Conservation (phyloP, 1,140 invertebrate genomes). For the Sitodiplosis mosellana region DNA sequence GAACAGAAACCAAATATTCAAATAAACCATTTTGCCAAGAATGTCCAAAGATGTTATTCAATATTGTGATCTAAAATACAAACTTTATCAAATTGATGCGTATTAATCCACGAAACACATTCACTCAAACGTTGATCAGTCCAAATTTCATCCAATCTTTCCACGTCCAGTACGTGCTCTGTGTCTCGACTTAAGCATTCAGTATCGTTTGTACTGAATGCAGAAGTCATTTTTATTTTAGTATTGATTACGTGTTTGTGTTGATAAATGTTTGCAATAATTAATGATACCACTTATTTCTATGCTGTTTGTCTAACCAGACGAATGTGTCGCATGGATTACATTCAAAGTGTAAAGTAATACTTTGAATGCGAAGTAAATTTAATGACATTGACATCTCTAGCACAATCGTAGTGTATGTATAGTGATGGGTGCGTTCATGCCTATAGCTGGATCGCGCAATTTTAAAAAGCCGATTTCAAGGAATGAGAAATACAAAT, state of each 20-base stretch:
- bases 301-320: no score
- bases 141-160: conserved; percentile 17
- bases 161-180: background rate
- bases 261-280: background rate
- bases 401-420: no score
- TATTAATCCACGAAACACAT: conserved; percentile 46
- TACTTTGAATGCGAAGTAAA: no score
- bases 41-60: conserved; percentile 5
- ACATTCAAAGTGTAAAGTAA: no score
- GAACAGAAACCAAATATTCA: conserved; percentile 5
- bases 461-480: no score
- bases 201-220: background rate
- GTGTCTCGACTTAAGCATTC: background rate
- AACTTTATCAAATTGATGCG: conserved; percentile 44
- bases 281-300: no score
- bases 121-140: conserved; percentile 30
- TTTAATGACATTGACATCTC: no score
- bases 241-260: background rate
- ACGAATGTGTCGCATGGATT: no score
- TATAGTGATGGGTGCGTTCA: no score
- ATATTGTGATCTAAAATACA: conserved; percentile 13
- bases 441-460: no score
- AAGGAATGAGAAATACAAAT: no score
- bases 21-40: background rate
- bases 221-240: background rate